Base-by-base conservation (phyloP, 2,888 invertebrate species). In the Hypsopygia costalis region DNA sequence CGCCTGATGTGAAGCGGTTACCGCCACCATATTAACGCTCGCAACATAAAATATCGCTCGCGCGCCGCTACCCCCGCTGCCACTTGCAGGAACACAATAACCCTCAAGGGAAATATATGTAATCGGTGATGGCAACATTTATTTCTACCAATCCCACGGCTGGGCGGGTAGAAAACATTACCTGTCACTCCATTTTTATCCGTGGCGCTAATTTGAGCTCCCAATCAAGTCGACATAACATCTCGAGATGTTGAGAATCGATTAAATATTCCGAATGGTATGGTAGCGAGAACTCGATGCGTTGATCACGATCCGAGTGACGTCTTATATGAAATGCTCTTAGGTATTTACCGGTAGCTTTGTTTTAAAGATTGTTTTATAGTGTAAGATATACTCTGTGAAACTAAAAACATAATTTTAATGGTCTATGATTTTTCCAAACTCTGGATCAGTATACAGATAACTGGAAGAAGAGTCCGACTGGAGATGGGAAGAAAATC, bases 281-380 rank as follows among this genome's bases (percentile, higher is more conserved):
- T 60, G 53, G 58, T 37, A 42, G 62, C 53, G 57, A 47, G 52
- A 49, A 49, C 55, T 54, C 59, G 52, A 58, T 57, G 59, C 49
- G 58, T 51, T 51, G 56, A 63, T 67, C 69, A 67, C 65, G 61
- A 52, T 43, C 43, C 46, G 51, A 56, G 55, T 57, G 56, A 62
- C 58, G 62, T 62, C 54, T 52, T 54, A 43, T 65, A 62, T 67
- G 63, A 67, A 69, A 62, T 55, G 62, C 52, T 63, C 50, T 58
- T 47, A 54, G 52, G 47, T 62, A 64, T 66, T 68, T 69, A 69
- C 65, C 69, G 68, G 70, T 70, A 69, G 68, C 67, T 61, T 58
- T 51, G 43, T 44, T 34, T 2, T 46, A 39, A 55, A 32, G 59
- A 9, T 11, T 41, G 47, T 46, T 21, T 3, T 30, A n/a, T 36